Evolutionary conservation across 1,140 invertebrate genomes (phyloP).

Genomic region (Aphelinus atriplicis): DNA sequence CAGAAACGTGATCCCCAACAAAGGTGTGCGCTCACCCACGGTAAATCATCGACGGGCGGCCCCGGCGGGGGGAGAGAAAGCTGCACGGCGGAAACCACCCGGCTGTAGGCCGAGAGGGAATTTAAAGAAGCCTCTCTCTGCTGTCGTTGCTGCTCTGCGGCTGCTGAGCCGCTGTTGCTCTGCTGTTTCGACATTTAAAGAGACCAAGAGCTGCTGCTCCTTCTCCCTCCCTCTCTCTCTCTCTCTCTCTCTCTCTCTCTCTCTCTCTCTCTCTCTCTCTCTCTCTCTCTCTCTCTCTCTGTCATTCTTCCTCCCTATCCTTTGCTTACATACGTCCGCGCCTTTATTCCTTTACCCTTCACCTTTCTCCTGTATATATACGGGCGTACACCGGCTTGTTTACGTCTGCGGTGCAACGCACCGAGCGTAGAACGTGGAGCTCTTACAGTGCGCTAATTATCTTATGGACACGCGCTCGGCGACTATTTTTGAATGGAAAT

Average conservation of each 20-base stretch:
- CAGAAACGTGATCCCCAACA: slow-evolving; percentile 22
- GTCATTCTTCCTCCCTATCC: neutral
- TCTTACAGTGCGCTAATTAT: neutral
- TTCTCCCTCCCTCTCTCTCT: neutral
- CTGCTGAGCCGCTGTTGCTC: too few species aligned
- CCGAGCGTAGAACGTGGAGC: neutral
- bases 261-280: neutral
- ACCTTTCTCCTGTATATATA: neutral
- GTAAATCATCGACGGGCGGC: slow-evolving; percentile 4
- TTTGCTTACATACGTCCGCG: neutral
- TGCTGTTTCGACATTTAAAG: neutral
- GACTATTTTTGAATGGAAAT: neutral
- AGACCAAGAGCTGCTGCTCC: neutral
- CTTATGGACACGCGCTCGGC: neutral
- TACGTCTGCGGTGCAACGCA: slow-evolving; percentile 1
- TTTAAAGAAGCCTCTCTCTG: slow-evolving; percentile 18
- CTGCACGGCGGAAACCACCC: neutral
- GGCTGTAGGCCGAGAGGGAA: neutral
- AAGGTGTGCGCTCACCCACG: slow-evolving; percentile 5
- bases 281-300: slow-evolving; percentile 2
- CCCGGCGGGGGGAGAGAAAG: neutral
- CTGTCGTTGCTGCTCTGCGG: too few species aligned
- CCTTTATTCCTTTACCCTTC: neutral
- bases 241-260: too few species aligned
- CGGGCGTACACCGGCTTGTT: neutral